Percentiles rank a stretch among this genome's conserved stretches.
Evolutionary conservation across 2,113 vertebrate species (phyloP).

Genomic region (Neogobius melanostomus): DNA sequence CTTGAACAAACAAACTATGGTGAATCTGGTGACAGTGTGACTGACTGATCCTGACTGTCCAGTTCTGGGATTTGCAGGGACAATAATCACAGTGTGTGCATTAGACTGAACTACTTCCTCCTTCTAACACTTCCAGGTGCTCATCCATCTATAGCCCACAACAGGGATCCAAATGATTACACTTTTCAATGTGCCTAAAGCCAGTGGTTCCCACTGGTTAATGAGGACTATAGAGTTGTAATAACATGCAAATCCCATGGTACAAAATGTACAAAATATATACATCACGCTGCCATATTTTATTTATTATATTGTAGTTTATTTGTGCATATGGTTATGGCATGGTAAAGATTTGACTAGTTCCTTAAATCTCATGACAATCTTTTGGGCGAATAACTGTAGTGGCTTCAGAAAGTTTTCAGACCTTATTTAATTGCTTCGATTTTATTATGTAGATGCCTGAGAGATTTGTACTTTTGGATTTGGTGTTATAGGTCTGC

Average conservation of each 20-base stretch:
- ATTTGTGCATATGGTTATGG: no score
- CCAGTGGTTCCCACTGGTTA: not conserved
- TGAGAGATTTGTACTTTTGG: not conserved
- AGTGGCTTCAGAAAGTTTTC: no score
- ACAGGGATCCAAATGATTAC: constrained; percentile 7
- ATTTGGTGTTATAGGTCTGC: not conserved
- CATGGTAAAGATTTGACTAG: no score
- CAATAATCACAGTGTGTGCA: constrained; percentile 34
- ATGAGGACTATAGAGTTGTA: no score
- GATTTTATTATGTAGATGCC: no score
- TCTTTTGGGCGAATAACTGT: no score
- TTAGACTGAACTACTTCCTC: constrained; percentile 24
- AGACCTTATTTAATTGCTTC: no score
- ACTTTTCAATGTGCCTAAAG: not conserved
- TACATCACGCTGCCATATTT: no score
- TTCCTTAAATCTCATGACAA: no score
- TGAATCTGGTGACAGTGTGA: not conserved
- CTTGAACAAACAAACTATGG: not conserved
- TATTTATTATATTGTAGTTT: no score
- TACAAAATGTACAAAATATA: no score
- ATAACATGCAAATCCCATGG: no score
- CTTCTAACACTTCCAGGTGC: constrained; percentile 16
- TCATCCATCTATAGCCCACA: constrained; percentile 12
- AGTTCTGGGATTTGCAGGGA: constrained; percentile 50
- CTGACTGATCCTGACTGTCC: constrained; percentile 17